Percentiles rank a stretch among this genome's conserved stretches.
Evolutionary conservation across 1,140 invertebrate genomes (phyloP).

Genomic region (Musca domestica): DNA sequence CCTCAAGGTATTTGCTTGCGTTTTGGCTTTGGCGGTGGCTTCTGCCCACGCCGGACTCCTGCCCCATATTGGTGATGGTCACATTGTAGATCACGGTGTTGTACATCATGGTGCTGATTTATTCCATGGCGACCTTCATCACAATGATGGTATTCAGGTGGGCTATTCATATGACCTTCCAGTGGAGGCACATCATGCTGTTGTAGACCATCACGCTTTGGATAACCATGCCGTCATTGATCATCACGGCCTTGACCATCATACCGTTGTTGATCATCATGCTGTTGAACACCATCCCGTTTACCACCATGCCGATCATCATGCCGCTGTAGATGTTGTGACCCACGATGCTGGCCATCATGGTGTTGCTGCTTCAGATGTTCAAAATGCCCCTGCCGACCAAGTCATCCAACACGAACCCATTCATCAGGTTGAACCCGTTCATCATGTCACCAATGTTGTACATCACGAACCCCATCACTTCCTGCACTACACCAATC

Average conservation of each 20-base stretch:
- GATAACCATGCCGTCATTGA: conserved; percentile 34
- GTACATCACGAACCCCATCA: conserved; percentile 43
- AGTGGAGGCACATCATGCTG: conserved; percentile 32
- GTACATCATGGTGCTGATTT: conserved; percentile 30
- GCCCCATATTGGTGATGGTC: conserved; percentile 36
- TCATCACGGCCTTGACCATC: conserved; percentile 29
- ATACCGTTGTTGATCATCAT: conserved; percentile 37
- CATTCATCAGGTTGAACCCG: conserved; percentile 41
- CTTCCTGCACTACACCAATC: conserved; percentile 41
- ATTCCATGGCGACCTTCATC: conserved; percentile 31
- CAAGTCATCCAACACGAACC: conserved; percentile 41
- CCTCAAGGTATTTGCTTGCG: conserved; percentile 41
- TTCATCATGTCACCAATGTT: conserved; percentile 44
- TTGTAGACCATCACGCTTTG: conserved; percentile 24
- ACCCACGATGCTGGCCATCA: conserved; percentile 18
- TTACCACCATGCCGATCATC: conserved; percentile 37
- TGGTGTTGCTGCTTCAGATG: conserved; percentile 32
- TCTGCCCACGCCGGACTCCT: conserved; percentile 42
- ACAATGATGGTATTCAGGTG: conserved; percentile 40
- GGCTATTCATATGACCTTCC: conserved; percentile 37
- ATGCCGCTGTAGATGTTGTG: conserved; percentile 27
- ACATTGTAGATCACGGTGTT: conserved; percentile 34
- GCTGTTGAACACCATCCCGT: conserved; percentile 30
- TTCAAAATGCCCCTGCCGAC: conserved; percentile 29
- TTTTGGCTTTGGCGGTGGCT: conserved; percentile 33